Percentiles rank a stretch among this genome's conserved stretches.
These are phyloP conservation scores for Calliphora vicina DNA, from an alignment of 1,140 invertebrate species.

Conservation along the genomic window DNA sequence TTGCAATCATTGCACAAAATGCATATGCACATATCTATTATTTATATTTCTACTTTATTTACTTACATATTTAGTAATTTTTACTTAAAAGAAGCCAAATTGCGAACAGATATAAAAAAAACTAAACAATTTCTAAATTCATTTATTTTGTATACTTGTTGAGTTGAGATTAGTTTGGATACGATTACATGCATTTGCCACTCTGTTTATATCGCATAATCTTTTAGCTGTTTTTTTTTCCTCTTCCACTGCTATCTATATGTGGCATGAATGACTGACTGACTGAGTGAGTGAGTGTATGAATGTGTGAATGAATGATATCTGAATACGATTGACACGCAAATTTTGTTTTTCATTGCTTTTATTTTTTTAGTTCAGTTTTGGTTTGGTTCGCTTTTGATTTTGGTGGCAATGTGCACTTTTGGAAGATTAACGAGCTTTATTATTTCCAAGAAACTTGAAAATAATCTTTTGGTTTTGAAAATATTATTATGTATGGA, in stretches of 20 bases:
- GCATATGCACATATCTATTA: background rate
- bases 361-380: background rate
- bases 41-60: background rate
- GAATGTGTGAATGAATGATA: background rate
- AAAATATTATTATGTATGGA: background rate
- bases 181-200: constrained; percentile 11
- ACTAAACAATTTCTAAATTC: background rate
- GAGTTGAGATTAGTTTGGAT: background rate
- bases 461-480: background rate
- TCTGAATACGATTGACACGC: constrained; percentile 15
- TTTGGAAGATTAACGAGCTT: background rate
- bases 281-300: background rate
- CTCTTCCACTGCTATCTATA: background rate
- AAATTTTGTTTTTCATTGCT: background rate
- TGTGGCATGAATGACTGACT: background rate
- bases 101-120: background rate
- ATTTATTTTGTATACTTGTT: background rate
- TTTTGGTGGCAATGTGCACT: background rate
- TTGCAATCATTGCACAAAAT: constrained; percentile 16
- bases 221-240: background rate
- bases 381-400: background rate
- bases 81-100: too few relatives aligned
- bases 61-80: background rate
- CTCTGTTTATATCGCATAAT: constrained; percentile 1
- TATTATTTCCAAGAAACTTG: background rate